Percentiles rank a stretch among this genome's conserved stretches.
phyloP scores from a whole-genome alignment of 2,888 invertebrate species.

The Phaedon cochleariae region DNA sequence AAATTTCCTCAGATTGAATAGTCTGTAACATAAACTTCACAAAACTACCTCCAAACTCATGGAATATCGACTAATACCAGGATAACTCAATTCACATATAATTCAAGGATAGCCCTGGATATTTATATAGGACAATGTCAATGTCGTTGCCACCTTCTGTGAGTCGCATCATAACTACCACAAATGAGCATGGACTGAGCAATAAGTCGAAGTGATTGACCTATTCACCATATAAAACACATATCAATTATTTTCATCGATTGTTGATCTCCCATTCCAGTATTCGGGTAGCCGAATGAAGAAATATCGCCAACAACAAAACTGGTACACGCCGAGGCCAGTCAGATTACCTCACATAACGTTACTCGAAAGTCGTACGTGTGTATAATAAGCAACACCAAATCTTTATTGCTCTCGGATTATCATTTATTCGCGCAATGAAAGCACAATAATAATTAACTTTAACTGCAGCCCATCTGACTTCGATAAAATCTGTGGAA shows the following conservation, averaged over 20 bases:
- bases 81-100: too few species aligned
- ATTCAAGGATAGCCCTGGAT: too few species aligned
- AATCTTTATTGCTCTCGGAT: not conserved
- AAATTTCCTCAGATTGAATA: too few species aligned
- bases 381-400: not conserved
- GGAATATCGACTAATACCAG: too few species aligned
- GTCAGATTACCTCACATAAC: slow-evolving; percentile 13
- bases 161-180: too few species aligned
- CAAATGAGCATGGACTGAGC: too few species aligned
- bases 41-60: too few species aligned
- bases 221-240: not conserved
- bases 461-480: not conserved
- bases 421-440: not conserved
- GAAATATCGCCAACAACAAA: slow-evolving; percentile 3
- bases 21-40: too few species aligned
- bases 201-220: too few species aligned
- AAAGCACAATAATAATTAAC: not conserved
- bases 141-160: too few species aligned
- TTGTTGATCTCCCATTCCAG: slow-evolving; percentile 8
- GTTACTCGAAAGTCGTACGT: slow-evolving; percentile 6
- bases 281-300: not conserved
- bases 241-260: too few species aligned
- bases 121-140: too few species aligned
- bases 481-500: not conserved
- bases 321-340: slow-evolving; percentile 16